Conservation (phyloP, 1,140 invertebrate genomes). For the Pectinophora gossypiella region DNA sequence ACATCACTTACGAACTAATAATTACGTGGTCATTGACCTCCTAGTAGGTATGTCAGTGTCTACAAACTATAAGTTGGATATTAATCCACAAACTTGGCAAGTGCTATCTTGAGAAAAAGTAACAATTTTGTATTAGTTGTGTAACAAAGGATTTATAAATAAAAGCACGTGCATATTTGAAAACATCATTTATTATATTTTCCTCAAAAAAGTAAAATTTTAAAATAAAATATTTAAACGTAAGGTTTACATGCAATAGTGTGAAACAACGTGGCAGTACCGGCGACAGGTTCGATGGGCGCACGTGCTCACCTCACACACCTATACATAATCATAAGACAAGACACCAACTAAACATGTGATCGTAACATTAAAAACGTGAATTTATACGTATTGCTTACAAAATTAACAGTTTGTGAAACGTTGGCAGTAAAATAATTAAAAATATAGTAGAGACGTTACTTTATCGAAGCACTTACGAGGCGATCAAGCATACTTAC, state of each 20-base stretch:
- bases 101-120: too few species aligned
- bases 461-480: slow-evolving; percentile 61
- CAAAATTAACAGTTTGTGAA: slow-evolving; percentile 60
- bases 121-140: too few species aligned
- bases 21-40: too few species aligned
- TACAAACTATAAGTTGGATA: too few species aligned
- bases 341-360: slow-evolving; percentile 59
- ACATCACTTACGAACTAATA: too few species aligned
- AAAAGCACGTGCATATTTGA: slow-evolving; percentile 44
- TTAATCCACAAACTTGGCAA: too few species aligned
- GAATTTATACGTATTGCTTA: slow-evolving; percentile 43
- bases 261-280: slow-evolving; percentile 37
- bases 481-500: slow-evolving; percentile 69
- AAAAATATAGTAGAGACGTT: slow-evolving; percentile 42
- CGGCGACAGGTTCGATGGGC: slow-evolving; percentile 1
- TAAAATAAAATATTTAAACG: slow-evolving; percentile 73
- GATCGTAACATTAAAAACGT: slow-evolving; percentile 50
- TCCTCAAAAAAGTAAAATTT: slow-evolving; percentile 72
- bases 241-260: slow-evolving; percentile 58
- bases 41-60: too few species aligned
- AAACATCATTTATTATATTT: slow-evolving; percentile 74
- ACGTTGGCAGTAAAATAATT: slow-evolving; percentile 64
- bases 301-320: slow-evolving; percentile 20
- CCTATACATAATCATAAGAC: slow-evolving; percentile 49
- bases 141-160: background rate